phyloP scores from a whole-genome alignment of 2,888 invertebrate species.

The Tenthredo mesomela region DNA sequence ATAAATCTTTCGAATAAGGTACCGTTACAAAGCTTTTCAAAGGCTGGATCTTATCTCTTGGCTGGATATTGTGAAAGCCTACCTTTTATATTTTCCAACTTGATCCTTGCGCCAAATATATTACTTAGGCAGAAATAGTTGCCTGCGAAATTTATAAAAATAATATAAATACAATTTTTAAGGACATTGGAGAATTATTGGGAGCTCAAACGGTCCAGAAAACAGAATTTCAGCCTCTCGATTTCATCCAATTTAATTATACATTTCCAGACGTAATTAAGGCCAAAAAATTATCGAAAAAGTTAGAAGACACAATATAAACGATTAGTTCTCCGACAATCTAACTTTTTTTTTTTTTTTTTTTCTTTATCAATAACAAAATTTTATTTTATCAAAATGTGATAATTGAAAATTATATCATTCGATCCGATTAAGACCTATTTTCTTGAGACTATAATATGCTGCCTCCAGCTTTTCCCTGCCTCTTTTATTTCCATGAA shows the following conservation, averaged over 20 bases:
- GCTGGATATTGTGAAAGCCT: conserved; percentile 51
- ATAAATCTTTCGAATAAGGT: conserved; percentile 54
- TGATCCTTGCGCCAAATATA: conserved; percentile 47
- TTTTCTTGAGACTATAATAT: not conserved
- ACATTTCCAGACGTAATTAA: too few relatives aligned
- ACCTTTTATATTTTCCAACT: conserved; percentile 51
- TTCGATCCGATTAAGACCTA: not conserved
- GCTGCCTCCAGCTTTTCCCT: not conserved
- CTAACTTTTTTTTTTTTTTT: too few relatives aligned
- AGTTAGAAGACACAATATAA: too few relatives aligned
- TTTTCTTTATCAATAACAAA: too few relatives aligned
- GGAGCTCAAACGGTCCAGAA: not conserved
- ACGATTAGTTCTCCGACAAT: too few relatives aligned
- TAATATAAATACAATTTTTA: not conserved
- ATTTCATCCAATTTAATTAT: not conserved
- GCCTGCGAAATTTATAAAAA: conserved; percentile 27
- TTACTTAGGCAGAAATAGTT: conserved; percentile 49
- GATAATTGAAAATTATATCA: not conserved
- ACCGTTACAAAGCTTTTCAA: conserved; percentile 53
- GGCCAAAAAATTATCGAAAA: too few relatives aligned
- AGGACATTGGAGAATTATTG: not conserved
- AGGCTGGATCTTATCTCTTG: conserved; percentile 54
- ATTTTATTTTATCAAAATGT: not conserved
- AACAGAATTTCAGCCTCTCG: not conserved
- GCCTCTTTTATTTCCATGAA: not conserved